Evolutionary conservation across 1,140 invertebrate genomes (phyloP).

Genomic region (Euwallacea similis): DNA sequence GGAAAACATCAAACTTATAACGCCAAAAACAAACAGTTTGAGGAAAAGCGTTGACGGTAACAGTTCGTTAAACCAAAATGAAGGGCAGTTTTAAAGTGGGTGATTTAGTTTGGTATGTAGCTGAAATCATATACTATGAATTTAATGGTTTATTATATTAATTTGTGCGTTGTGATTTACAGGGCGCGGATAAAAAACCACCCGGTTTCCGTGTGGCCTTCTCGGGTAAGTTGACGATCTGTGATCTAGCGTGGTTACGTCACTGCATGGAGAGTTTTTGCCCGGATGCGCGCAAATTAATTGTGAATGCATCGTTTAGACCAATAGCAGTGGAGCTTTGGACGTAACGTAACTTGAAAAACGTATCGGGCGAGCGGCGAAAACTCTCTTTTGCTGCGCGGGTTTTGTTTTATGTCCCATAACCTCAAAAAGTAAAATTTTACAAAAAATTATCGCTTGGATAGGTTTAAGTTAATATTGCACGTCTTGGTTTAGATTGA

Average conservation of each 20-base stretch:
- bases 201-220: constrained; percentile 19
- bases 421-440: constrained; percentile 18
- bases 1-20: no score
- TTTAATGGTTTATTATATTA: background rate
- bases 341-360: background rate
- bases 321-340: constrained; percentile 10
- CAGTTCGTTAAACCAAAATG: constrained; percentile 29
- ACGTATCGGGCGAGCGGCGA: constrained; percentile 13
- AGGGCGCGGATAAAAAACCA: constrained; percentile 18
- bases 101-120: constrained; percentile 73
- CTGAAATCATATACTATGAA: constrained; percentile 16
- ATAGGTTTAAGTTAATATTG: background rate
- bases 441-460: background rate
- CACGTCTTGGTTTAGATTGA: constrained; percentile 18
- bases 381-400: constrained; percentile 14
- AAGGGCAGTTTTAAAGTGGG: constrained; percentile 60
- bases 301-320: background rate
- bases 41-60: constrained; percentile 23
- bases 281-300: background rate
- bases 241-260: background rate
- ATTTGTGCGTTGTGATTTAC: constrained; percentile 14
- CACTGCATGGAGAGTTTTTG: background rate
- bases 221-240: constrained; percentile 18
- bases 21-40: constrained; percentile 34
- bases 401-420: constrained; percentile 19